These are phyloP conservation scores for Neodiprion lecontei DNA, from an alignment of 1,140 invertebrate genomes.

Conservation along the genomic window DNA sequence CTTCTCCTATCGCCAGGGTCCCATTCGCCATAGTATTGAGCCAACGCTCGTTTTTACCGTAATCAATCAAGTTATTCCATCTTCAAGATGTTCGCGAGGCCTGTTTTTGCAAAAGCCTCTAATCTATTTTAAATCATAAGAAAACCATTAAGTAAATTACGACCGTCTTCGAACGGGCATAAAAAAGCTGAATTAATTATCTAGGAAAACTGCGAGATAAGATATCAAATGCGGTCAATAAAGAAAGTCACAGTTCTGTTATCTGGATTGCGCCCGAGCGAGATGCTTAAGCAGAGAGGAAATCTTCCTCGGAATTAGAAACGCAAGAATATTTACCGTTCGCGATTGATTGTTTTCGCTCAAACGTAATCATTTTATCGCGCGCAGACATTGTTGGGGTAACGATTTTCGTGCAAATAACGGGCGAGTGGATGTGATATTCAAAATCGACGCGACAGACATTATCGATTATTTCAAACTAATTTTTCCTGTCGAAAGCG, in stretches of 20 bases:
- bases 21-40: neutral
- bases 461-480: neutral
- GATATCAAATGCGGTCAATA: too few species aligned
- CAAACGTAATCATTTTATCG: too few species aligned
- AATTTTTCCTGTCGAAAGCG: neutral
- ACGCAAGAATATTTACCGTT: neutral
- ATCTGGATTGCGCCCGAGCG: too few species aligned
- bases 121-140: conserved; percentile 20
- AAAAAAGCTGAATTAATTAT: neutral
- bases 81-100: neutral
- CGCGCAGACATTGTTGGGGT: too few species aligned
- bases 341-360: neutral
- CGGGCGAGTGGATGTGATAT: neutral
- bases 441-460: neutral
- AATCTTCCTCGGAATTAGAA: too few species aligned
- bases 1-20: neutral
- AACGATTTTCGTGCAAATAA: neutral
- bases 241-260: too few species aligned
- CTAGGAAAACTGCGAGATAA: neutral
- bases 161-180: neutral
- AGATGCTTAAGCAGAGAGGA: too few species aligned
- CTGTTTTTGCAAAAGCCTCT: conserved; percentile 16
- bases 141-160: conserved; percentile 26
- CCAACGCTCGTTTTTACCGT: conserved; percentile 12
- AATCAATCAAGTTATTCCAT: conserved; percentile 40